Conservation (phyloP, 2,113 vertebrate genomes). For the Cebidichthys violaceus region DNA sequence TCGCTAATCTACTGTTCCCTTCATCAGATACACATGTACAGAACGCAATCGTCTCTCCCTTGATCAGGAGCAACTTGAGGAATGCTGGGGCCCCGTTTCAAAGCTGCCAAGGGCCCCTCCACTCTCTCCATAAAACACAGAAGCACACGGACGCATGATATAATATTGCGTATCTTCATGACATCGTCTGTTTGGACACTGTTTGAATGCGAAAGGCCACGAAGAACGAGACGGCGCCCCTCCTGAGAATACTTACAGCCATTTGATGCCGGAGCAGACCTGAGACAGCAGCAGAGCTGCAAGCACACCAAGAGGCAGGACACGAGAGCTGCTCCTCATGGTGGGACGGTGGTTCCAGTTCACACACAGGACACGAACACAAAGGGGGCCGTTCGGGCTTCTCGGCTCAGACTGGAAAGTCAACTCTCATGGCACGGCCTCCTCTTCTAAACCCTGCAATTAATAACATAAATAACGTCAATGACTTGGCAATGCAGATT, state of each 20-base stretch:
- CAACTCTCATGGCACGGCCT: slow-evolving; percentile 72
- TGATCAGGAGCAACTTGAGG: slow-evolving; percentile 38
- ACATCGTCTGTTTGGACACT: slow-evolving; percentile 20
- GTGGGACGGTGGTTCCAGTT: slow-evolving; percentile 64
- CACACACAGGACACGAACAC: slow-evolving; percentile 46
- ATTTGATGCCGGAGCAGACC: slow-evolving; percentile 94
- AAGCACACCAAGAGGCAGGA: slow-evolving; percentile 87
- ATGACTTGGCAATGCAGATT: background rate
- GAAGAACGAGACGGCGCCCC: background rate
- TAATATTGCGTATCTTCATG: background rate
- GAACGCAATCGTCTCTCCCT: slow-evolving; percentile 9
- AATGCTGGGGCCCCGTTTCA: slow-evolving; percentile 55
- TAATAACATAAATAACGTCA: slow-evolving; percentile 26
- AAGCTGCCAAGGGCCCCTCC: slow-evolving; percentile 42
- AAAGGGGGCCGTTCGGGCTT: slow-evolving; percentile 47
- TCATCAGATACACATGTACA: slow-evolving; percentile 45
- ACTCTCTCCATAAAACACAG: slow-evolving; percentile 23
- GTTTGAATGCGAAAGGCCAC: background rate
- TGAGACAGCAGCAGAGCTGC: slow-evolving; percentile 89
- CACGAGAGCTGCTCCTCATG: slow-evolving; percentile 81
- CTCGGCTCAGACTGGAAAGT: slow-evolving; percentile 67
- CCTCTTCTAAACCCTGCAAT: slow-evolving; percentile 55
- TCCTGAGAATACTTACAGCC: slow-evolving; percentile 91
- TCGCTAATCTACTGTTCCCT: slow-evolving; percentile 34
- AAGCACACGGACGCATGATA: slow-evolving; percentile 9